Evolutionary conservation across 2,113 vertebrate species (phyloP).

Genomic region (Gavia stellata): DNA sequence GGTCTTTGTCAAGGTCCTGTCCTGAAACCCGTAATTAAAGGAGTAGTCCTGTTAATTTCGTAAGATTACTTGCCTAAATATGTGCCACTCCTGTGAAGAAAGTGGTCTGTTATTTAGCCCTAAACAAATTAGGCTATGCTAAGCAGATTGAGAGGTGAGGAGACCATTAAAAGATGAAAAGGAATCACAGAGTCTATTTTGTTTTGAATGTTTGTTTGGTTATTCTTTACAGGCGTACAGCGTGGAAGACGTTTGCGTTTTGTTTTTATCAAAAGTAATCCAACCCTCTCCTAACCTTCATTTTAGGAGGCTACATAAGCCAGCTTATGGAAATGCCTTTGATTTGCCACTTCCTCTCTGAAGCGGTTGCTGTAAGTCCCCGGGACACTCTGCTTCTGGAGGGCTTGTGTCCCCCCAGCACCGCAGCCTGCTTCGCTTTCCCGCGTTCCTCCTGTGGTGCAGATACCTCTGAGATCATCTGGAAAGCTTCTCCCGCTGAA

Average conservation of each 20-base stretch:
- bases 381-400: background rate
- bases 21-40: background rate
- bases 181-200: background rate
- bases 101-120: background rate
- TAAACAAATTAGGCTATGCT: background rate
- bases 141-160: background rate
- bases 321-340: background rate
- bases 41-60: background rate
- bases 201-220: background rate
- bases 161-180: background rate
- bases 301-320: background rate
- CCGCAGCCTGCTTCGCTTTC: background rate
- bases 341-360: background rate
- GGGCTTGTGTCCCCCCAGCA: background rate
- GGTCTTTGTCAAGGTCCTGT: background rate
- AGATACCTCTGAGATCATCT: background rate
- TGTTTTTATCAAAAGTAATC: background rate
- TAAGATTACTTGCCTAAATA: background rate
- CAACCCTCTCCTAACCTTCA: background rate
- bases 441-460: fast-evolving
- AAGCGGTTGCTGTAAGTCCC: background rate
- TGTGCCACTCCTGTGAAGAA: background rate
- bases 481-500: background rate
- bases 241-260: background rate
- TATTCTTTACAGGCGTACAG: background rate